Evolutionary conservation across 2,888 invertebrate genomes (phyloP), one percentile per base, ranked within the genome.

Genomic region (Anaspis maculata): DNA sequence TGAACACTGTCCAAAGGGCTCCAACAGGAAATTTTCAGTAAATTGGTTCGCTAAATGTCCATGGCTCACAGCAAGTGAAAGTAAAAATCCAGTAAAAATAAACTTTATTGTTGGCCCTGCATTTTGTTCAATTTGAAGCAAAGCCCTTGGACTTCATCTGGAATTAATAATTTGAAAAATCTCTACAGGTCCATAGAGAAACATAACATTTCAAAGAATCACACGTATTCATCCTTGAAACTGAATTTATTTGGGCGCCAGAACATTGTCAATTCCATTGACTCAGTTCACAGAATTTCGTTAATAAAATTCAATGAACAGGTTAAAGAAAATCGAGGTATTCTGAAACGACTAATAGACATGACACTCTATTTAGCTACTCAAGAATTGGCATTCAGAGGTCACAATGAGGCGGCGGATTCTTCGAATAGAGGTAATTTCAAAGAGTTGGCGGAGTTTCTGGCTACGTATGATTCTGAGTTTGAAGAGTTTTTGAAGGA

Each of bases 1-100:
- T 19, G n/a, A n/a, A n/a, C 9, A 5, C 6, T 19, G 6, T 24
- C 6, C 6, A 24, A 24, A 24, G 6, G 10, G 5, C 5, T 5
- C 6, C 7, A 29, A 21, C 19, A 15, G 30, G 11, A 10, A 4
- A 5, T 30, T 31, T 25, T 28, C 13, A 10, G 13, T 9, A 14
- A n/a, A 14, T 3, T 31, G 31, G 31, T 28, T 13, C 15, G 13
- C 26, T 21, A 31, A 31, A 25, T 25, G 15, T 15, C 15, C 11
- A 10, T 31, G 31, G 31, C 25, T 31, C 10, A 31, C 31, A 10
- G 31, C 25, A 11, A 29, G 31, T 25, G 15, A 22, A n/a, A n/a
- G n/a, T n/a, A n/a, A n/a, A n/a, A n/a, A n/a, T n/a, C n/a, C 3
- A 13, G 7, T 10, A 13, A 12, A 27, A 12, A 7, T 29, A 29